phyloP scores from a whole-genome alignment of 2,888 invertebrate genomes.

The Autographa gamma region DNA sequence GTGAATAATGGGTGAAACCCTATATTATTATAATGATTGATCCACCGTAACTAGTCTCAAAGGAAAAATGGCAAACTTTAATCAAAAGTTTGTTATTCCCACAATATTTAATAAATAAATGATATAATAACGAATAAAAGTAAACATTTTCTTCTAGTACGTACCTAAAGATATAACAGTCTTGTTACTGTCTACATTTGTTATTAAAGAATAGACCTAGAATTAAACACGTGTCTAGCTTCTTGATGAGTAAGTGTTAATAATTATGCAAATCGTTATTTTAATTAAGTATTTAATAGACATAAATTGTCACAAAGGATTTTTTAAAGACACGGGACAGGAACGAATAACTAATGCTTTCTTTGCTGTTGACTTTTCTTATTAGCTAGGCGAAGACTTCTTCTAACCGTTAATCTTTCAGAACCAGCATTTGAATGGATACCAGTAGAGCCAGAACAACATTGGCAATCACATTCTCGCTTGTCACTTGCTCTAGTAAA shows the following conservation, averaged over 20 bases:
- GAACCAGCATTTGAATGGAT: neutral
- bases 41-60: no score
- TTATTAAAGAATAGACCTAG: no score
- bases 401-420: neutral
- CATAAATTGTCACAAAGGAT: neutral
- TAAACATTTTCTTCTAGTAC: no score
- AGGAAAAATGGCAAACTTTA: no score
- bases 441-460: neutral
- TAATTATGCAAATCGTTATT: no score
- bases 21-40: neutral
- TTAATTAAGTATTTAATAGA: neutral
- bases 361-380: neutral
- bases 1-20: neutral
- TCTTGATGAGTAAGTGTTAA: no score
- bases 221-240: no score
- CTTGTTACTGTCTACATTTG: no score
- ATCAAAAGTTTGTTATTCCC: no score
- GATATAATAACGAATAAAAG: no score
- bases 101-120: no score
- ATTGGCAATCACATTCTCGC: neutral
- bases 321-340: neutral
- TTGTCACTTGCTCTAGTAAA: constrained; percentile 38
- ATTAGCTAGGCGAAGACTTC: constrained; percentile 2
- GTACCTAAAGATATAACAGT: no score
- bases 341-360: neutral